A percentile compares a stretch with the other conserved stretches of the same genome.
phyloP scores from a whole-genome alignment of 2,797 vertebrate species.

The Garrulus glandarius region DNA sequence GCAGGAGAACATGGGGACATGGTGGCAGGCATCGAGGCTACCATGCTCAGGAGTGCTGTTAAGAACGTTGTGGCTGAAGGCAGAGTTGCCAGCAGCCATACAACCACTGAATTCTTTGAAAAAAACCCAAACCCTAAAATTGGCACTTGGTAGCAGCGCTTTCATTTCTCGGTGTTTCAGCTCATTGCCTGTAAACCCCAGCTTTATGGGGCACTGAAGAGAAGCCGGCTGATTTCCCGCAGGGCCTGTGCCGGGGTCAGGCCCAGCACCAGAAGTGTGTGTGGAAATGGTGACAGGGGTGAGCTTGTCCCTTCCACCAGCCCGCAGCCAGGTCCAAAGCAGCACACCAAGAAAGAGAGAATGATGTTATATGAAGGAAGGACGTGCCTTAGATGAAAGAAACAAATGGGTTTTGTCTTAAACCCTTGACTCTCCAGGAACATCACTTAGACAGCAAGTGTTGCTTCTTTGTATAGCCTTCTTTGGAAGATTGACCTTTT shows the following conservation, averaged over 20 bases:
- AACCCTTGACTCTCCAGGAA: background rate
- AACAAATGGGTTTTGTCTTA: background rate
- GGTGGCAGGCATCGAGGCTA: background rate
- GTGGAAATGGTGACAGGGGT: background rate
- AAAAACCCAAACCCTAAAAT: background rate
- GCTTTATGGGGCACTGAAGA: background rate
- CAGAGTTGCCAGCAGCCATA: background rate
- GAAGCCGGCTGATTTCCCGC: background rate
- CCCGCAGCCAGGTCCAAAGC: rapidly evolving
- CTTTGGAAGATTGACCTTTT: background rate
- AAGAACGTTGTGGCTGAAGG: background rate
- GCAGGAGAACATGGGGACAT: background rate
- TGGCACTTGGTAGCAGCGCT: background rate
- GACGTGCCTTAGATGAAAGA: background rate
- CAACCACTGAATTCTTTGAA: background rate
- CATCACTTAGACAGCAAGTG: background rate
- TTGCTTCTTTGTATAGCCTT: background rate
- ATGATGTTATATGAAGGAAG: background rate
- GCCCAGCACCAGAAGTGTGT: background rate
- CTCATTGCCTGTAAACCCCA: background rate
- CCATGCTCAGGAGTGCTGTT: background rate
- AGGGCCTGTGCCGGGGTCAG: background rate
- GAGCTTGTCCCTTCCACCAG: background rate
- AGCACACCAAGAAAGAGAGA: background rate
- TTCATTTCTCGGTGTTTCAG: background rate